These are phyloP conservation scores for Papilio protenor DNA, from an alignment of 2,888 invertebrate genomes.

Conservation along the genomic window DNA sequence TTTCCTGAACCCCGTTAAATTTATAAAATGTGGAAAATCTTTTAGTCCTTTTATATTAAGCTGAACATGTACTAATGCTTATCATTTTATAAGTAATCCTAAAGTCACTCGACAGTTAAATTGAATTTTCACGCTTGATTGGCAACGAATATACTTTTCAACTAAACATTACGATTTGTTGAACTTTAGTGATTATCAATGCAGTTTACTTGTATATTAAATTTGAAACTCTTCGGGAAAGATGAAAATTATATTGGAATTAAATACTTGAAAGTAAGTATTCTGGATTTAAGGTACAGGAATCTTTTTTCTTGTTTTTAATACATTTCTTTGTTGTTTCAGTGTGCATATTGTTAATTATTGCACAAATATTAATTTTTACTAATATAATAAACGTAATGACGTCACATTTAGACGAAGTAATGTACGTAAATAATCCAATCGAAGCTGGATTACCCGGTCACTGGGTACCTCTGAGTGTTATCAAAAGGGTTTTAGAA, in stretches of 20 bases:
- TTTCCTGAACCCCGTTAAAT: neutral
- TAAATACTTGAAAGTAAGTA: conserved; percentile 49
- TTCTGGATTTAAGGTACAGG: neutral
- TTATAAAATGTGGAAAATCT: neutral
- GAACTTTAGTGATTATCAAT: conserved; percentile 24
- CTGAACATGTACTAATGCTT: conserved; percentile 2
- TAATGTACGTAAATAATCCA: conserved; percentile 60
- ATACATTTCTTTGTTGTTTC: conserved; percentile 41
- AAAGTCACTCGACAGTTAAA: conserved; percentile 62
- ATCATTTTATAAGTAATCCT: conserved; percentile 50
- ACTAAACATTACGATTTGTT: conserved; percentile 11
- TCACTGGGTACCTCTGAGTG: conserved; percentile 61
- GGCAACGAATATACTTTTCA: conserved; percentile 32
- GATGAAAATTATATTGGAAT: conserved; percentile 43
- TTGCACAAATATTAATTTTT: conserved; percentile 50
- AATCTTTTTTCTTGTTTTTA: conserved; percentile 8
- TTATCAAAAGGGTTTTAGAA: conserved; percentile 60
- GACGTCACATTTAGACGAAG: conserved; percentile 53
- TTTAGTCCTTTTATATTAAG: neutral
- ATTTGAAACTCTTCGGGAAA: neutral
- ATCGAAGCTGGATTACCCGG: conserved; percentile 62
- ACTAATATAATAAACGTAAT: conserved; percentile 48
- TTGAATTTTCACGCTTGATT: conserved; percentile 64
- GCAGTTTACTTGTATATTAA: conserved; percentile 8
- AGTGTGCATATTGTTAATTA: conserved; percentile 57